Conservation (phyloP, 2,797 vertebrate species). For the Nothura maculosa region DNA sequence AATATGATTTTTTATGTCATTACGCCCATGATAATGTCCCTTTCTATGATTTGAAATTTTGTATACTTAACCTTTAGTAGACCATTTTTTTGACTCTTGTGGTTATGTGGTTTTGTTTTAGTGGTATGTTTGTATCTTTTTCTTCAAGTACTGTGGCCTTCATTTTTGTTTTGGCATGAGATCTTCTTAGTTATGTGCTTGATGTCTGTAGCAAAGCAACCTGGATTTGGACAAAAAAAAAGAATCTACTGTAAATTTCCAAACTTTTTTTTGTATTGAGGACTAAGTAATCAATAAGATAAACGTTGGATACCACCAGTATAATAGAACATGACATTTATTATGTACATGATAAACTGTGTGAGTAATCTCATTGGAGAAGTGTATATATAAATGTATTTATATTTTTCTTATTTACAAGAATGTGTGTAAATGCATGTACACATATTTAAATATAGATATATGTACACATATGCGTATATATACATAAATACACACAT, state of each 20-base stretch:
- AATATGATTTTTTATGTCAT: conserved; percentile 83
- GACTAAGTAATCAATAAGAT: not conserved
- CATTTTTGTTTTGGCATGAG: conserved; percentile 86
- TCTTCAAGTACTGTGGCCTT: conserved; percentile 83
- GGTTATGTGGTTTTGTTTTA: conserved; percentile 84
- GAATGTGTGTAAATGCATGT: conserved; percentile 25
- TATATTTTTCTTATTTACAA: conserved; percentile 27
- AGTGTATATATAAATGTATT: conserved; percentile 10
- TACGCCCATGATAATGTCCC: conserved; percentile 83
- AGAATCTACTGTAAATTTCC: conserved; percentile 71
- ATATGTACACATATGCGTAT: conserved; percentile 3
- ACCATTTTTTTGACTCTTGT: conserved; percentile 80
- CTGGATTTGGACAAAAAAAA: conserved; percentile 76
- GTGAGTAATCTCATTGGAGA: conserved; percentile 28
- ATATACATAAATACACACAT: not conserved
- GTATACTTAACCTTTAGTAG: conserved; percentile 79
- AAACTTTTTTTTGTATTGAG: not conserved
- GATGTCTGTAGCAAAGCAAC: conserved; percentile 88
- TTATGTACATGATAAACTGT: not conserved
- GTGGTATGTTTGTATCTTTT: conserved; percentile 84
- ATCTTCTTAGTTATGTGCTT: conserved; percentile 80
- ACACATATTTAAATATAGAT: not conserved
- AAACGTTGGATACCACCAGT: conserved; percentile 13
- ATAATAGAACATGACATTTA: conserved; percentile 22
- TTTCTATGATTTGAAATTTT: conserved; percentile 83